Evolutionary conservation across 2,797 vertebrate genomes (phyloP).

Genomic region (Enteromius mattozi): DNA sequence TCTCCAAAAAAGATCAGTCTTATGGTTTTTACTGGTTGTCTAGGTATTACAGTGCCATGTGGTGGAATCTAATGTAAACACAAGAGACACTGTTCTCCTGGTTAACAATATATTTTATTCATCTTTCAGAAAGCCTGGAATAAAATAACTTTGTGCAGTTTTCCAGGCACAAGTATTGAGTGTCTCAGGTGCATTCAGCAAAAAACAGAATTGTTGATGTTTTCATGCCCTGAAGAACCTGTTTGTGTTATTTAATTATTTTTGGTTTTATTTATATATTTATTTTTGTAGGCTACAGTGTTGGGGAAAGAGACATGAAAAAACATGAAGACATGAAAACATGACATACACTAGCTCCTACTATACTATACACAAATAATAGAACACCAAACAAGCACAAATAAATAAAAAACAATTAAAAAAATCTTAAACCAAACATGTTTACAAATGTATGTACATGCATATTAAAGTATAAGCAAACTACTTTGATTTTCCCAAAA

Average conservation of each 20-base stretch:
- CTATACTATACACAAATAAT: background rate
- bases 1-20: background rate
- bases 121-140: background rate
- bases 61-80: background rate
- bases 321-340: background rate
- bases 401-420: background rate
- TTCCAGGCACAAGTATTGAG: background rate
- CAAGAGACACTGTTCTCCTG: background rate
- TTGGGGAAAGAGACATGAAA: background rate
- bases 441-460: background rate
- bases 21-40: background rate
- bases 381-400: background rate
- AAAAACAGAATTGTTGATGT: background rate
- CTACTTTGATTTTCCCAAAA: background rate
- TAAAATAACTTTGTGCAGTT: background rate
- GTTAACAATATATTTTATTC: background rate
- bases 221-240: background rate
- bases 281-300: background rate
- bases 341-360: background rate
- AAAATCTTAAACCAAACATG: background rate
- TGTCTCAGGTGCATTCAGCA: background rate
- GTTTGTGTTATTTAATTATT: background rate
- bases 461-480: background rate
- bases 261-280: background rate
- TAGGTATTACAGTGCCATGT: background rate